phyloP scores from a whole-genome alignment of 2,113 vertebrate genomes.

The Ceyx cyanopectus region DNA sequence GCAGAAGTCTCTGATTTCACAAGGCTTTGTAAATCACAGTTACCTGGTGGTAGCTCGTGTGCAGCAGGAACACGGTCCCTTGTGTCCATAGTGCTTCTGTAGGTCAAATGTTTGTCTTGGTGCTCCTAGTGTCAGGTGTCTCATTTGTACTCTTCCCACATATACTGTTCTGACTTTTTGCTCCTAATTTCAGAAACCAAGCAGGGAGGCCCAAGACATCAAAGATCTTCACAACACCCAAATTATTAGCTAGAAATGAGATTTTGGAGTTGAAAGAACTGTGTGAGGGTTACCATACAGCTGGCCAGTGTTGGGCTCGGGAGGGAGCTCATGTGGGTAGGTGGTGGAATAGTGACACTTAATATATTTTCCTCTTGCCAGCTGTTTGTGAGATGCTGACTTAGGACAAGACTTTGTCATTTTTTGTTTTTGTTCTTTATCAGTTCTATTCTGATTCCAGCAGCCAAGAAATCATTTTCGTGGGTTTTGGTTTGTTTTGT shows the following conservation, averaged over 20 bases:
- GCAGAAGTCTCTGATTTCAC: conserved; percentile 5
- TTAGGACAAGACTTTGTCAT: background rate
- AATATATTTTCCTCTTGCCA: background rate
- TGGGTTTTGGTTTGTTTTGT: too few species aligned
- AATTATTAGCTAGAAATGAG: background rate
- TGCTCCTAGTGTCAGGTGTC: background rate
- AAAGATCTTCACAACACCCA: background rate
- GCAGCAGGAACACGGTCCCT: background rate
- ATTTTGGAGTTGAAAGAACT: background rate
- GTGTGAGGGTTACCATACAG: background rate
- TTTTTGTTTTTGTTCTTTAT: background rate
- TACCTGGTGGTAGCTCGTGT: background rate
- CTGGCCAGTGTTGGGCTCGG: background rate
- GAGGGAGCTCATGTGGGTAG: rapidly evolving
- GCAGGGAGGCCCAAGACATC: background rate
- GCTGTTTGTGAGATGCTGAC: background rate
- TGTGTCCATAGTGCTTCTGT: rapidly evolving
- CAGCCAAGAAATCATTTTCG: background rate
- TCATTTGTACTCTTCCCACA: background rate
- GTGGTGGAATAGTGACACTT: background rate
- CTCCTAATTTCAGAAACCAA: background rate
- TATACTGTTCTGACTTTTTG: background rate
- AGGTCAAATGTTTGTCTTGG: background rate
- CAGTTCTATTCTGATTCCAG: background rate
- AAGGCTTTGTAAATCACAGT: background rate